These are phyloP conservation scores for Nymphalis urticae DNA, from an alignment of 2,888 invertebrate species.

Conservation along the genomic window DNA sequence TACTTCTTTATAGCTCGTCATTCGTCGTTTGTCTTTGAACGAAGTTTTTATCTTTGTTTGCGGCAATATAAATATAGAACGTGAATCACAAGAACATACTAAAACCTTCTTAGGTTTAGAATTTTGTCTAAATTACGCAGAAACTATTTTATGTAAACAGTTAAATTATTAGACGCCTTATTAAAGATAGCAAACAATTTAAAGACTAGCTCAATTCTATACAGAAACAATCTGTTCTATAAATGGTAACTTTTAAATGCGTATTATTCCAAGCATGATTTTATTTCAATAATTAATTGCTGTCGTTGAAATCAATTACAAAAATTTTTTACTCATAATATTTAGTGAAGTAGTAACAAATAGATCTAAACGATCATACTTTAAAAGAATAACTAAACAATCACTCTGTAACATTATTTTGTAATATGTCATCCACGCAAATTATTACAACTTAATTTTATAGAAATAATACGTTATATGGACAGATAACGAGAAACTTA, in stretches of 20 bases:
- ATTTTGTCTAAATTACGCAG: constrained; percentile 17
- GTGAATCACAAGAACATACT: constrained; percentile 25
- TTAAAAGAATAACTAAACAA: not conserved
- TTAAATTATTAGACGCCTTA: not conserved
- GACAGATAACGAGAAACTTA: constrained; percentile 53
- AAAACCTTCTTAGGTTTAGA: constrained; percentile 6
- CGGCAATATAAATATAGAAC: constrained; percentile 29
- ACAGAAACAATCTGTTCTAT: too few relatives aligned
- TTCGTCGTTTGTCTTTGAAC: constrained; percentile 29
- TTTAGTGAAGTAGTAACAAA: not conserved
- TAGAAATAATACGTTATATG: constrained; percentile 27
- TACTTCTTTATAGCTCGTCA: constrained; percentile 40
- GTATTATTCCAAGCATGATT: too few relatives aligned
- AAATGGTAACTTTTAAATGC: too few relatives aligned
- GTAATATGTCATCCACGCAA: not conserved
- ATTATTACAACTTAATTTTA: not conserved
- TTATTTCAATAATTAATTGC: not conserved
- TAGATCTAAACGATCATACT: not conserved
- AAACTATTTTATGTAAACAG: constrained; percentile 6
- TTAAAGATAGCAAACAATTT: too few relatives aligned
- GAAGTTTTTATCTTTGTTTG: constrained; percentile 34
- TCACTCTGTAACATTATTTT: not conserved
- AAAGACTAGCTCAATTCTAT: too few relatives aligned
- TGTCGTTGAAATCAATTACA: not conserved
- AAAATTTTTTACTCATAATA: not conserved